phyloP scores from a whole-genome alignment of 2,113 vertebrate species.

The Sceloporus tristichus region DNA sequence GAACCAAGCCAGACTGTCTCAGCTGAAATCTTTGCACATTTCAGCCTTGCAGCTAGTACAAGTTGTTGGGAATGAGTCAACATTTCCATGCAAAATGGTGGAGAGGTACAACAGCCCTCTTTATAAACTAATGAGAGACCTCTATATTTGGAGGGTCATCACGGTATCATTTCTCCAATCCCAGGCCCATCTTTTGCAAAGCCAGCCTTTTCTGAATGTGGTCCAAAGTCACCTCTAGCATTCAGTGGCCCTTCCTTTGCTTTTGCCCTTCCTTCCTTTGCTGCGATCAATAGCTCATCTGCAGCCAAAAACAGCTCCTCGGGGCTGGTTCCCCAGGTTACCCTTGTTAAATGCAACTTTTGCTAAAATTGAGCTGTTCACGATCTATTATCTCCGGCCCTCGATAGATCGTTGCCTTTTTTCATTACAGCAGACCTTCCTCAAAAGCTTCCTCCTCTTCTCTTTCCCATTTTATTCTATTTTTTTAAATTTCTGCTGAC shows the following conservation, averaged over 20 bases:
- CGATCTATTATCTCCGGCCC: not conserved
- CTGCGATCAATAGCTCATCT: conserved; percentile 5
- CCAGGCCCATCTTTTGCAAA: not conserved
- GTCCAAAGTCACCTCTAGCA: not conserved
- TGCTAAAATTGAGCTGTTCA: conserved; percentile 12
- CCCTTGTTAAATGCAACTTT: conserved; percentile 25
- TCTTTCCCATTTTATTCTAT: not conserved
- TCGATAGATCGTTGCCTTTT: conserved; percentile 7
- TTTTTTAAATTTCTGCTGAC: not conserved
- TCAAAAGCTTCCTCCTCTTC: conserved; percentile 7
- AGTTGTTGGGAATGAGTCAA: too few species aligned
- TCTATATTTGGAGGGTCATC: not conserved
- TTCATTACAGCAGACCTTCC: conserved; percentile 3
- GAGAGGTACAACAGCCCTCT: not conserved
- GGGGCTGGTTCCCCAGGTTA: conserved; percentile 3
- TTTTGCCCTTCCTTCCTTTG: not conserved
- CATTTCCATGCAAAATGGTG: not conserved
- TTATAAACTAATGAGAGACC: too few species aligned
- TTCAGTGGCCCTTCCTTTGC: not conserved
- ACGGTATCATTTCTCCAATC: not conserved
- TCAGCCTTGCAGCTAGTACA: too few species aligned
- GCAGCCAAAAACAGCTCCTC: not conserved
- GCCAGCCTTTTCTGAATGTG: not conserved
- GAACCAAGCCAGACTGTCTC: too few species aligned
- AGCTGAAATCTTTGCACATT: too few species aligned